phyloP scores from a whole-genome alignment of 2,797 vertebrate species.

The Anableps anableps region DNA sequence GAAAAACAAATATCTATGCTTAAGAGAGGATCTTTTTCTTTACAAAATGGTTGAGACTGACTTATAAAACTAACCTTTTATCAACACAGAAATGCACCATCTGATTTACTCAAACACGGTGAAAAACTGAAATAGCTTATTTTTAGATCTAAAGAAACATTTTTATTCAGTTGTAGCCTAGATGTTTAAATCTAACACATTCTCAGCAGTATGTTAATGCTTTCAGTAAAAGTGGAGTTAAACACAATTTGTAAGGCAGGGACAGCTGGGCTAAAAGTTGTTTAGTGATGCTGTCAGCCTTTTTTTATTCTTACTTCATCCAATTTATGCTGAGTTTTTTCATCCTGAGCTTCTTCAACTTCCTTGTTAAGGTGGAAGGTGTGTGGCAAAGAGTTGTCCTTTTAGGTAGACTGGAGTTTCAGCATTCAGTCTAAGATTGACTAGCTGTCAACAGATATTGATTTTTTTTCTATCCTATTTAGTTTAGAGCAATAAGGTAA shows the following conservation, averaged over 20 bases:
- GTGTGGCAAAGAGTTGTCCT: conserved; percentile 66
- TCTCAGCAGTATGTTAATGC: conserved; percentile 66
- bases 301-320: conserved; percentile 71
- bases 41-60: no score
- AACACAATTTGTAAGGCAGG: conserved; percentile 67
- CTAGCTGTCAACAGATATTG: conserved; percentile 76
- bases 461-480: conserved; percentile 77
- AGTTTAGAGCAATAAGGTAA: conserved; percentile 74
- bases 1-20: no score
- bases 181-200: conserved; percentile 49
- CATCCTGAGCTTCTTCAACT: conserved; percentile 46
- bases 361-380: conserved; percentile 70
- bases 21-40: no score
- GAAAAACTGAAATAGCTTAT: neutral
- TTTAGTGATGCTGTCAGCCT: conserved; percentile 72
- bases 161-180: conserved; percentile 63
- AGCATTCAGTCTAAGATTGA: conserved; percentile 77
- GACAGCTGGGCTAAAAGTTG: conserved; percentile 71
- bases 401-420: conserved; percentile 71
- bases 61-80: no score
- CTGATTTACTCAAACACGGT: no score
- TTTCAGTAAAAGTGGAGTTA: conserved; percentile 55
- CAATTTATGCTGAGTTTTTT: conserved; percentile 71
- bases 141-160: conserved; percentile 45
- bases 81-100: no score